Evolutionary conservation across 2,888 invertebrate genomes (phyloP).

Genomic region (Chymomyza fuscimana): DNA sequence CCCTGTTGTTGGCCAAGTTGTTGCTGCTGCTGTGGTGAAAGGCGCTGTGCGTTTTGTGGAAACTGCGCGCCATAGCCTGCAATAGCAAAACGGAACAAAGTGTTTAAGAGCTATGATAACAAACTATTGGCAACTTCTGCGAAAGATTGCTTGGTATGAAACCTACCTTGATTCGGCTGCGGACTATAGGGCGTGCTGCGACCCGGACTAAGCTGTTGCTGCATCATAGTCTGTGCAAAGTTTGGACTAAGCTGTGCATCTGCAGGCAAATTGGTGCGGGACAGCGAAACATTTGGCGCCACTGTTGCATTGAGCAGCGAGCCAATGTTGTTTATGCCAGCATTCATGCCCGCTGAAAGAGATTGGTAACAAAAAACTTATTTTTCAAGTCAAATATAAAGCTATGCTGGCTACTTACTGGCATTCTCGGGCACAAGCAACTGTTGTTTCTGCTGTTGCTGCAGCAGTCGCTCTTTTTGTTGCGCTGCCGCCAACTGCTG

Average conservation of each 20-base stretch:
- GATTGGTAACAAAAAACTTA: background rate
- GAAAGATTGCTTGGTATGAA: no score
- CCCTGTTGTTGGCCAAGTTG: slow-evolving; percentile 56
- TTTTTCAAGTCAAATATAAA: background rate
- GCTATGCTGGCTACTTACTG: slow-evolving; percentile 67
- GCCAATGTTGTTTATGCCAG: slow-evolving; percentile 85
- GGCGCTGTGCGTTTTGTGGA: slow-evolving; percentile 76
- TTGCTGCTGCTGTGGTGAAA: slow-evolving; percentile 78
- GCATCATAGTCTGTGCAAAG: slow-evolving; percentile 81
- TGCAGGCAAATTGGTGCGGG: slow-evolving; percentile 84
- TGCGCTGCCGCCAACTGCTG: slow-evolving; percentile 80
- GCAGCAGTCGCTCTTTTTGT: slow-evolving; percentile 86
- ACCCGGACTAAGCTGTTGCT: slow-evolving; percentile 79
- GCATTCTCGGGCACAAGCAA: slow-evolving; percentile 90
- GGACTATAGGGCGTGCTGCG: slow-evolving; percentile 80
- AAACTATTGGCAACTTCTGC: background rate
- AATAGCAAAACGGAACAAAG: background rate
- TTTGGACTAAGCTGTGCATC: slow-evolving; percentile 84
- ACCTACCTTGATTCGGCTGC: slow-evolving; percentile 77
- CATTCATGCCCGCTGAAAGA: slow-evolving; percentile 74
- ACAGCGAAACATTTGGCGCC: slow-evolving; percentile 93
- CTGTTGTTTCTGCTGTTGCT: slow-evolving; percentile 90
- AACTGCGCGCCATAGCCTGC: slow-evolving; percentile 77
- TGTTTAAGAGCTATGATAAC: background rate
- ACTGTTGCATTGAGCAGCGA: slow-evolving; percentile 89